Base-by-base conservation (phyloP, 1,140 invertebrate genomes). In the Sminthurides bifidus region DNA sequence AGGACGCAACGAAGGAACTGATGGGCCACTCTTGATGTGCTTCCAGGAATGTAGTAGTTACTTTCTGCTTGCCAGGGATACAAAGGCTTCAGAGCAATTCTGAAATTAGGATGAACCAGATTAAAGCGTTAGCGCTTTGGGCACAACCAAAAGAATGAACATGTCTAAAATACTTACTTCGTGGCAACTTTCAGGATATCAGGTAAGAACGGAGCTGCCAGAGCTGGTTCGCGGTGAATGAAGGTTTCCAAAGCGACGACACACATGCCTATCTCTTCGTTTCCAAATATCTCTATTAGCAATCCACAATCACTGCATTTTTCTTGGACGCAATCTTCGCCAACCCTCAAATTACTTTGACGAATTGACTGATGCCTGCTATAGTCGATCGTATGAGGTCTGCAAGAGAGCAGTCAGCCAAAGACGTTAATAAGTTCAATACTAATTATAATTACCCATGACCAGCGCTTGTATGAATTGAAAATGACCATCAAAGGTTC, bases 1-100 rank as follows among this genome's bases (percentile, higher is more conserved):
- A 98, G 76, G 51, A 93, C 84, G 70, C 94, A 97, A 62, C 95
- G 79, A 38, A 99, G 74, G 73, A 98, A 96, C 72, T 98, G 95
- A 71, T 93, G 83, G 1, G 93, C 92, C 37, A 96, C 90, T 70
- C 90, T 94, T 46, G 87, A 81, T 2, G 86, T 85, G 57, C 87
- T 85, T 56, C 89, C 88, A 8, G 90, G 88, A 59, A 94, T 72
- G 63, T 91, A 85, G 54, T 87, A 81, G 67, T 82, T 85, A 64
- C 79, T 87, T 71, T 93, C 90, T 63, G 77, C 81, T 76, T 94
- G 90, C 92, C 92, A 95, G n/a, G 86, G 80, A 73, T 84, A 86
- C 59, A 80, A 81, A 43, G 81, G 79, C 65, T 81, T 79, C 55
- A 83, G 73, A 2, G 83, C 80, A 62, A 85, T 77, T 60, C 85